Evolutionary conservation across 2,888 invertebrate genomes (phyloP).

Genomic region (Sesamia inferens): DNA sequence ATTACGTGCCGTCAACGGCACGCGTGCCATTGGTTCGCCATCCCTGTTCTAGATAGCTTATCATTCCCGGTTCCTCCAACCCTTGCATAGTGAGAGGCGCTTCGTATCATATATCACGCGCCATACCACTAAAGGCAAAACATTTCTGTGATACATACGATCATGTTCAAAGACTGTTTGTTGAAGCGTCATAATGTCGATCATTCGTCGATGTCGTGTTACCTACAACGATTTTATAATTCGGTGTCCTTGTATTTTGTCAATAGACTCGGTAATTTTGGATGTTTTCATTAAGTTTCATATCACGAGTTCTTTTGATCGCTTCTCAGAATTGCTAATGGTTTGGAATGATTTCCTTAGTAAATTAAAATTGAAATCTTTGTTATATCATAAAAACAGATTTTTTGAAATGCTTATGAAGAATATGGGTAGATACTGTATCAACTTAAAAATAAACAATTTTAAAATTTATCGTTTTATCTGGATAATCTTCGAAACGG

Average conservation of each 20-base stretch:
- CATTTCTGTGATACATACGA: slow-evolving; percentile 22
- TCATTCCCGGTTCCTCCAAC: slow-evolving; percentile 24
- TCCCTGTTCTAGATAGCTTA: not conserved
- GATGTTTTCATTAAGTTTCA: not conserved
- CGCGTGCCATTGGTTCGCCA: no score
- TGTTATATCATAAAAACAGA: no score
- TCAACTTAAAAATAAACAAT: no score
- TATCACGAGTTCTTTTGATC: slow-evolving; percentile 6
- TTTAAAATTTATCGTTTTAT: no score
- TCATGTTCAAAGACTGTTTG: slow-evolving; percentile 30
- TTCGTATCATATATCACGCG: not conserved
- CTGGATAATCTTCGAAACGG: no score
- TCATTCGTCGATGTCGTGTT: slow-evolving; percentile 44
- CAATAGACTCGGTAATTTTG: not conserved
- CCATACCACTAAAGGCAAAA: slow-evolving; percentile 26
- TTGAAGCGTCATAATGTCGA: slow-evolving; percentile 14
- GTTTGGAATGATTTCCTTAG: not conserved
- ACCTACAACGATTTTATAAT: slow-evolving; percentile 13
- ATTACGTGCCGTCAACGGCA: no score
- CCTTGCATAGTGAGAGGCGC: not conserved
- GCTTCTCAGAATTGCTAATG: slow-evolving; percentile 5
- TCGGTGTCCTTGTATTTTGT: slow-evolving; percentile 16
- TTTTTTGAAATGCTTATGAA: no score
- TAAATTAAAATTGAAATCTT: no score
- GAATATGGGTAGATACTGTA: no score